Base-by-base conservation (phyloP, 2,888 invertebrate genomes). In the Caenorhabditis sp. region DNA sequence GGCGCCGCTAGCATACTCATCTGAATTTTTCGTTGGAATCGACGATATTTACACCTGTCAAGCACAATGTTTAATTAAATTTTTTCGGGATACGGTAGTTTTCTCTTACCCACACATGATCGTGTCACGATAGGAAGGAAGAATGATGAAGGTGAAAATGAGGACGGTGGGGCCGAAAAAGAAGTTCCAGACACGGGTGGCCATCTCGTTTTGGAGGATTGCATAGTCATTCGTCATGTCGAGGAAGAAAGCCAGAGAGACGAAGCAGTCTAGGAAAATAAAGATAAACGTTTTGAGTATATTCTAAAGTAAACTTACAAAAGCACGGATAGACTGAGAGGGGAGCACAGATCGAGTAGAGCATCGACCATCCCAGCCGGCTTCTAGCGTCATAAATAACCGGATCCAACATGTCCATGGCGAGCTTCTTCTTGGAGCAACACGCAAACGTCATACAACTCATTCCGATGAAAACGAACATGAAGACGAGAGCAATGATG, bases 191-290 rank as follows among this genome's bases (percentile, higher is more conserved):
- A 59, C 53, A 7, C 79, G 22, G 9, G 73, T 77, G 13, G 73
- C 65, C 73, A 73, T 73, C 13, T 79, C 76, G 37, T 79, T 79
- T n/a, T n/a, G 27, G 8, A 77, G 53, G 17, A 79, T 37, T 2
- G 41, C 73, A 27, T 70, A 68, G 50, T 61, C 53, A 17, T 68
- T 45, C 3, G 58, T 32, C 45, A 56, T 48, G 39, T 79, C 59
- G 9, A 77, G 30, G 37, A 79, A 77, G 39, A 77, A 77, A 2
- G 76, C 68, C 37, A 76, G 59, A 2, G 68, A 73, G 1, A 79
- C 65, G 26, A 73, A 68, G 39, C 79, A 79, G 46, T 72, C 79
- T 79, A n/a, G n/a, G n/a, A n/a, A n/a, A n/a, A n/a, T n/a, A n/a
- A n/a, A n/a, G n/a, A n/a, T n/a, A n/a, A n/a, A n/a, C n/a, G n/a